A percentile compares a stretch with the other conserved stretches of the same genome.
Evolutionary conservation across 2,888 invertebrate genomes (phyloP).

Genomic region (Graphium colonna): DNA sequence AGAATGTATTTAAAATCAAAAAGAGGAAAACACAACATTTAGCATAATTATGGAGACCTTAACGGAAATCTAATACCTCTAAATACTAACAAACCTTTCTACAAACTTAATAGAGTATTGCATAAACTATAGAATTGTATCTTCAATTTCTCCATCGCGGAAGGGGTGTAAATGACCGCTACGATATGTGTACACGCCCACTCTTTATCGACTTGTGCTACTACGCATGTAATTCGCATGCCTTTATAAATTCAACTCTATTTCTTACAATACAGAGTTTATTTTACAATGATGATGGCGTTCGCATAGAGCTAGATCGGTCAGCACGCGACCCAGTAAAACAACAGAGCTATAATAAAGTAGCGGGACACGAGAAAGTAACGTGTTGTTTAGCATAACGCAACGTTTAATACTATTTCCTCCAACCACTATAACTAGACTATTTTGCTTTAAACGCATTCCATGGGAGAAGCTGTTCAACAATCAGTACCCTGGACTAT

Average conservation of each 20-base stretch:
- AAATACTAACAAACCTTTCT: neutral
- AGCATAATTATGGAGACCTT: too few species aligned
- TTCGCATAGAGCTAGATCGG: conserved; percentile 10
- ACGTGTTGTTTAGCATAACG: conserved; percentile 6
- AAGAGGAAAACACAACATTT: too few species aligned
- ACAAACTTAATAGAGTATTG: neutral
- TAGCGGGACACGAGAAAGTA: conserved; percentile 7
- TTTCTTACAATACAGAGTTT: neutral
- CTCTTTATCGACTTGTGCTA: conserved; percentile 20
- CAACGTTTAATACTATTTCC: conserved; percentile 3
- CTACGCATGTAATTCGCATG: conserved; percentile 1
- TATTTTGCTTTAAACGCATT: neutral
- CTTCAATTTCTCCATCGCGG: conserved; percentile 10
- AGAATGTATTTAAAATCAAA: too few species aligned
- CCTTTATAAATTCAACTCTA: conserved; percentile 1
- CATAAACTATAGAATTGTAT: conserved; percentile 8
- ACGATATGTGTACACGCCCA: conserved; percentile 10
- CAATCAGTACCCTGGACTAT: too few species aligned
- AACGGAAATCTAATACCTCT: too few species aligned
- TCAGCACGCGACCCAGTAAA: conserved; percentile 19
- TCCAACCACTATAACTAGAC: neutral
- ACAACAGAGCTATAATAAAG: conserved; percentile 18
- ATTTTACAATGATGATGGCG: neutral
- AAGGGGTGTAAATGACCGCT: conserved; percentile 20
- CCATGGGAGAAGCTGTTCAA: too few species aligned